These are phyloP conservation scores for Caenorhabditis sp. DNA, from an alignment of 2,888 invertebrate species.

Conservation along the genomic window DNA sequence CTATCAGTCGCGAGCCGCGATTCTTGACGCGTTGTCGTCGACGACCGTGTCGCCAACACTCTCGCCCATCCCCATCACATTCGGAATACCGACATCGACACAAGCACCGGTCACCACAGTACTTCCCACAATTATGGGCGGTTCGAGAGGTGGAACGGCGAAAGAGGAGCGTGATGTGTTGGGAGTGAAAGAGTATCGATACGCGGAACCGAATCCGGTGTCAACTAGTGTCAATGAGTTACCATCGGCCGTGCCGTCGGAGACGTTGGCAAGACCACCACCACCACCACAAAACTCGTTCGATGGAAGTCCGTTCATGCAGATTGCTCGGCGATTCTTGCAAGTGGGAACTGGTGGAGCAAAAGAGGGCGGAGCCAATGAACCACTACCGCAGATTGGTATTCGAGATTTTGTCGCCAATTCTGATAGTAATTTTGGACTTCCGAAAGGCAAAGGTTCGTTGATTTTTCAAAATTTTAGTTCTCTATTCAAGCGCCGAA, in stretches of 20 bases:
- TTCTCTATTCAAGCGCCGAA: too few relatives aligned
- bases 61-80: constrained; percentile 8
- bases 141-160: neutral
- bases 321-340: constrained; percentile 33
- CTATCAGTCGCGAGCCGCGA: constrained; percentile 33
- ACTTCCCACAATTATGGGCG: neutral
- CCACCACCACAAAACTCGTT: constrained; percentile 29
- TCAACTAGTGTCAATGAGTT: neutral
- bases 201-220: constrained; percentile 15
- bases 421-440: constrained; percentile 63
- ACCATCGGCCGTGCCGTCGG: constrained; percentile 2
- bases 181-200: constrained; percentile 33
- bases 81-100: constrained; percentile 1
- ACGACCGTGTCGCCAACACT: constrained; percentile 7
- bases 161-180: constrained; percentile 24
- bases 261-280: constrained; percentile 16
- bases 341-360: constrained; percentile 26
- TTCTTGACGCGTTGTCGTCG: constrained; percentile 37
- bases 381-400: constrained; percentile 32
- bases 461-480: too few relatives aligned
- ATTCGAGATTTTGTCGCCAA: constrained; percentile 62
- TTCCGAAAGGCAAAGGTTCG: constrained; percentile 63
- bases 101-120: neutral
- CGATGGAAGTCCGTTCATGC: constrained; percentile 39
- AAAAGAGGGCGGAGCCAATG: constrained; percentile 4